phyloP scores from a whole-genome alignment of 1,140 invertebrate genomes.

The Callitettix versicolor region DNA sequence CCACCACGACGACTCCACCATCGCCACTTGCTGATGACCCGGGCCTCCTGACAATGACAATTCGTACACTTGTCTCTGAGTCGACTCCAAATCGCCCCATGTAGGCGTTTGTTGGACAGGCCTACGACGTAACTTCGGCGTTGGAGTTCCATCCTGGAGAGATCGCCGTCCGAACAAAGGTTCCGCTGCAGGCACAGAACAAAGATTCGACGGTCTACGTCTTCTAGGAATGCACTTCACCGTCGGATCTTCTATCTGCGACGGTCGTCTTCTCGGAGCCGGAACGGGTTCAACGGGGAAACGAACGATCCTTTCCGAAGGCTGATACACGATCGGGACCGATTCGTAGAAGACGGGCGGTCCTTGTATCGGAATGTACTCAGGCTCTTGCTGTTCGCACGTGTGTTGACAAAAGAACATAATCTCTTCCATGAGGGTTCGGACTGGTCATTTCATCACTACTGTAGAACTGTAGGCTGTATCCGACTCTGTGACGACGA shows the following conservation, averaged over 20 bases:
- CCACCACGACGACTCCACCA: constrained; percentile 27
- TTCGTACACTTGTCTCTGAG: constrained; percentile 29
- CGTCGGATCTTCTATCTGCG: no score
- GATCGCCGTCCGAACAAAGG: constrained; percentile 32
- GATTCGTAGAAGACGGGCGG: no score
- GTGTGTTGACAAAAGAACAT: background rate
- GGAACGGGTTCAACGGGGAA: background rate
- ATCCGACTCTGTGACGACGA: background rate
- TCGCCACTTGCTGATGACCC: constrained; percentile 32
- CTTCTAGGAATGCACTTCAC: no score
- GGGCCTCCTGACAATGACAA: constrained; percentile 26
- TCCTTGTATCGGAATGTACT: background rate
- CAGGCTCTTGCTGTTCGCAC: background rate
- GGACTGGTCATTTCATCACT: background rate
- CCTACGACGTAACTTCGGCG: constrained; percentile 32
- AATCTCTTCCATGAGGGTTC: background rate
- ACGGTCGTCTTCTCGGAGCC: background rate
- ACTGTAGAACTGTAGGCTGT: background rate
- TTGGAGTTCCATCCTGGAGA: constrained; percentile 32
- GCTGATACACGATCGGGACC: no score
- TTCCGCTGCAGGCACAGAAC: constrained; percentile 25
- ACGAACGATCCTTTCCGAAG: no score
- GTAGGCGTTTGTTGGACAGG: constrained; percentile 16
- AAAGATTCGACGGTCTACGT: no score
- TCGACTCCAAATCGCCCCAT: constrained; percentile 18